Evolutionary conservation across 2,797 vertebrate genomes (phyloP).

Genomic region (Apogon hyalosoma): DNA sequence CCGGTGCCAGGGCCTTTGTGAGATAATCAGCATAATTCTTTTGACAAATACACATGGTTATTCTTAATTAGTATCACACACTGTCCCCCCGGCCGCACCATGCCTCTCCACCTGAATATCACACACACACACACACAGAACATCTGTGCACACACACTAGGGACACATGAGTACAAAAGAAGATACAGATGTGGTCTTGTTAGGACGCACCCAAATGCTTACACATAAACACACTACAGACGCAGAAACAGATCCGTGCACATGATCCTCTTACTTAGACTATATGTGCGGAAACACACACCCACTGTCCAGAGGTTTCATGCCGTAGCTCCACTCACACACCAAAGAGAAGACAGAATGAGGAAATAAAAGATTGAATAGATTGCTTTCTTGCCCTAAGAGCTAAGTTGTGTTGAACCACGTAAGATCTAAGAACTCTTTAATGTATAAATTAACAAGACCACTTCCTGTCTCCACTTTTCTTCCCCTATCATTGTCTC

Average conservation of each 20-base stretch:
- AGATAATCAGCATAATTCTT: constrained; percentile 90
- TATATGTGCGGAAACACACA: constrained; percentile 28
- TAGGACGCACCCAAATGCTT: constrained; percentile 33
- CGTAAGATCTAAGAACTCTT: constrained; percentile 74
- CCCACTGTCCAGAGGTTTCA: constrained; percentile 39
- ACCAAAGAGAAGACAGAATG: constrained; percentile 62
- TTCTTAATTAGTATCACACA: constrained; percentile 91
- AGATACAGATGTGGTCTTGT: constrained; percentile 51
- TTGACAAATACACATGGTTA: constrained; percentile 92
- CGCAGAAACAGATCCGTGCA: constrained; percentile 8
- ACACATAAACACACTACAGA: constrained; percentile 16
- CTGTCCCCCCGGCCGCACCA: constrained; percentile 79
- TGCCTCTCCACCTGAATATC: constrained; percentile 86
- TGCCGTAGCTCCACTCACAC: constrained; percentile 51
- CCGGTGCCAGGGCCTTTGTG: constrained; percentile 80
- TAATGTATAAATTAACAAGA: constrained; percentile 80
- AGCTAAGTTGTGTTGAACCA: constrained; percentile 74
- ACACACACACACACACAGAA: constrained; percentile 60
- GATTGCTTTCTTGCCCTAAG: constrained; percentile 68
- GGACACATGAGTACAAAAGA: constrained; percentile 53
- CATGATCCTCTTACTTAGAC: constrained; percentile 25
- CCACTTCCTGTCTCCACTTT: constrained; percentile 63
- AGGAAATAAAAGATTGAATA: constrained; percentile 76
- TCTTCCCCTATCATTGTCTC: constrained; percentile 54
- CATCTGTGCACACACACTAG: constrained; percentile 40